These are phyloP conservation scores for Struthio camelus DNA, from an alignment of 2,113 vertebrate species.

Conservation along the genomic window DNA sequence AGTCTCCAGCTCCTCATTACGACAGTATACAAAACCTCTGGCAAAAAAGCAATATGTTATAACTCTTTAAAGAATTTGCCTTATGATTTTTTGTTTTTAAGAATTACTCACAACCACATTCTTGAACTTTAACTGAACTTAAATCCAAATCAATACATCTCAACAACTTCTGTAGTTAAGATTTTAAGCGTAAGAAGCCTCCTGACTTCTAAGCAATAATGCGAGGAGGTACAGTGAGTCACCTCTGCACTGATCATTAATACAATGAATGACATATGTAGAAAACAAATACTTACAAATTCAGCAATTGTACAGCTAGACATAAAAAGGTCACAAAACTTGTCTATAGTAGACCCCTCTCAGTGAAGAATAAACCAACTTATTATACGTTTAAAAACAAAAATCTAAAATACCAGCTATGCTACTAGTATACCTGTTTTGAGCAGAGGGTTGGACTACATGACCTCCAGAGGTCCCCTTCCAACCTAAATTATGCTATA, in stretches of 20 bases:
- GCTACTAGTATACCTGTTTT: background rate
- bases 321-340: background rate
- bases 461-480: background rate
- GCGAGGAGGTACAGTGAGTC: background rate
- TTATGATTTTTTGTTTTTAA: background rate
- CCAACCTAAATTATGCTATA: background rate
- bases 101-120: background rate
- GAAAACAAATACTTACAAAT: background rate
- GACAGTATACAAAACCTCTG: slow-evolving; percentile 97
- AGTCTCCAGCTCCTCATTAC: slow-evolving; percentile 93
- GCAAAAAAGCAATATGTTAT: background rate
- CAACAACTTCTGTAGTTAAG: background rate
- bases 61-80: background rate
- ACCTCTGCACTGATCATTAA: background rate
- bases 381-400: background rate
- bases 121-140: background rate
- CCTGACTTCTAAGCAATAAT: background rate
- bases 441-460: background rate
- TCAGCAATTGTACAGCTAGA: background rate
- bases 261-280: slow-evolving; percentile 10
- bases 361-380: background rate
- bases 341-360: background rate
- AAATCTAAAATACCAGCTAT: background rate
- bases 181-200: background rate
- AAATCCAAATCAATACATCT: background rate